phyloP scores from a whole-genome alignment of 2,797 vertebrate species.

The Lycodopsis pacificus region DNA sequence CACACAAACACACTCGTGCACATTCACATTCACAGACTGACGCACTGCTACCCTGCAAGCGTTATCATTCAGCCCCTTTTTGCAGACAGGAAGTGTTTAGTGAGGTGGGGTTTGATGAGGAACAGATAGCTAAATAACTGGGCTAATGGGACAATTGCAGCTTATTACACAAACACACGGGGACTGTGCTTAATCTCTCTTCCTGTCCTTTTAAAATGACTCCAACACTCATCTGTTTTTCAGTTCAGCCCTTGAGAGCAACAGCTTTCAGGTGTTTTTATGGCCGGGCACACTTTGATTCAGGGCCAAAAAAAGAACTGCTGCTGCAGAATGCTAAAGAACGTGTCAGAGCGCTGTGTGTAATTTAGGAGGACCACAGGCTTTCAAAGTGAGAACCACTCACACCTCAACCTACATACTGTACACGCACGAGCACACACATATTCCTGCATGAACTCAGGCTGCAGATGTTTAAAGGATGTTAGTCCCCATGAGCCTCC shows the following conservation, averaged over 20 bases:
- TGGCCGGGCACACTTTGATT: slow-evolving; percentile 47
- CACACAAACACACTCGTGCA: background rate
- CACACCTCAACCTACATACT: slow-evolving; percentile 36
- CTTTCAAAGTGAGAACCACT: slow-evolving; percentile 56
- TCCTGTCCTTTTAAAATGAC: slow-evolving; percentile 41
- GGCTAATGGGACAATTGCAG: slow-evolving; percentile 62
- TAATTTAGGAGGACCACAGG: slow-evolving; percentile 63
- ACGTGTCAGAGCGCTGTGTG: slow-evolving; percentile 34
- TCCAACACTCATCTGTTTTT: slow-evolving; percentile 56
- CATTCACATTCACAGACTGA: background rate
- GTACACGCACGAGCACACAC: slow-evolving; percentile 31
- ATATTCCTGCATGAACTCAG: slow-evolving; percentile 5
- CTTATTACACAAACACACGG: slow-evolving; percentile 13
- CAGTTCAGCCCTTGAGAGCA: slow-evolving; percentile 41
- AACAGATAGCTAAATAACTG: slow-evolving; percentile 69
- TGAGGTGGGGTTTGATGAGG: slow-evolving; percentile 70
- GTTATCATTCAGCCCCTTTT: slow-evolving; percentile 29
- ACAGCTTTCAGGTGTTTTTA: slow-evolving; percentile 37
- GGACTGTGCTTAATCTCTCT: slow-evolving; percentile 39
- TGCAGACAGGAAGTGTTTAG: slow-evolving; percentile 70
- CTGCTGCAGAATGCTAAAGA: slow-evolving; percentile 46
- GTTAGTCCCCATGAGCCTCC: slow-evolving; percentile 18
- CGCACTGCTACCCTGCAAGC: slow-evolving; percentile 6
- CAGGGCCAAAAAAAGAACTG: slow-evolving; percentile 26
- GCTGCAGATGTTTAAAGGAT: slow-evolving; percentile 40